These are phyloP conservation scores for Rapana venosa DNA, from an alignment of 2,888 invertebrate genomes.

Conservation along the genomic window DNA sequence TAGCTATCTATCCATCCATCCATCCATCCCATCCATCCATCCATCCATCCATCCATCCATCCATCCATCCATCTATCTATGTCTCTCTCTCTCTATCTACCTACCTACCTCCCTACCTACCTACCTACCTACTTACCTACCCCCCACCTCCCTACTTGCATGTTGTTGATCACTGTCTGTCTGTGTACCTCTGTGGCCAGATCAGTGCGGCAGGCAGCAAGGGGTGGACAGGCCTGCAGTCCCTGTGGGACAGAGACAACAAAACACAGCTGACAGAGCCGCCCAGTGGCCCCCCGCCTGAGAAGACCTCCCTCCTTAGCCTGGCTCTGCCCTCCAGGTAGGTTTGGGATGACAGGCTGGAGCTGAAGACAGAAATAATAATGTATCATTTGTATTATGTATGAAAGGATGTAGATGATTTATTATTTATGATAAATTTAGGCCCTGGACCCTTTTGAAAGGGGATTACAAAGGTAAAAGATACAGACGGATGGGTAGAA, in stretches of 20 bases:
- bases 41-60: no score
- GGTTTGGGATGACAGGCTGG: not conserved
- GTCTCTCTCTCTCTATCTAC: no score
- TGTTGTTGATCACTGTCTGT: not conserved
- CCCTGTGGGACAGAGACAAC: conserved; percentile 71
- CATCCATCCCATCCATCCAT: no score
- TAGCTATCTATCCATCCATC: no score
- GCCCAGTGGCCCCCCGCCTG: conserved; percentile 68
- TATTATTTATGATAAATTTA: no score
- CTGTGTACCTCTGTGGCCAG: conserved; percentile 52
- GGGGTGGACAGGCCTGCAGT: conserved; percentile 76
- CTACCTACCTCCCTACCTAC: no score
- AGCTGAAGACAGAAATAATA: not conserved
- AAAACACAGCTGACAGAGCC: conserved; percentile 69
- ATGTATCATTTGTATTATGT: not conserved
- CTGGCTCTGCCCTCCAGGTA: conserved; percentile 43
- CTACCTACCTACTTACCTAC: not conserved
- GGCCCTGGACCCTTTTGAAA: no score
- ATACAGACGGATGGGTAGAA: no score
- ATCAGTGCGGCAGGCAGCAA: conserved; percentile 72
- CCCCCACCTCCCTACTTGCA: not conserved
- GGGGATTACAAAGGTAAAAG: no score
- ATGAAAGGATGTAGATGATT: no score
- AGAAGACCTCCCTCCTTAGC: conserved; percentile 67
- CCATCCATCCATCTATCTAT: no score